Conservation (phyloP, 2,113 vertebrate genomes). For the Pedetes capensis region DNA sequence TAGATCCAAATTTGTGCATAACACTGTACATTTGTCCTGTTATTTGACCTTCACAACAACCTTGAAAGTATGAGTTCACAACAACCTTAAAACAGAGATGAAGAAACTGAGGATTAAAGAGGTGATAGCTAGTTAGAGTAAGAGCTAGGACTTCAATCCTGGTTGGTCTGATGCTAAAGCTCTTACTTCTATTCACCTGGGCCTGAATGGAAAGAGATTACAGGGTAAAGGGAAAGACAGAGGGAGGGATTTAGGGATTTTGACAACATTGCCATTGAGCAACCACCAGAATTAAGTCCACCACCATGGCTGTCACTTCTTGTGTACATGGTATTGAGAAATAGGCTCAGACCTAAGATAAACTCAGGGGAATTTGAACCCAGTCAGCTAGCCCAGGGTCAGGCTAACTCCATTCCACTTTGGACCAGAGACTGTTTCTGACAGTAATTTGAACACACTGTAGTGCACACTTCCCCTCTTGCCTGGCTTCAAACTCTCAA, state of each 20-base stretch:
- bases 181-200: not conserved
- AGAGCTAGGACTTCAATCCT: not conserved
- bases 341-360: slow-evolving; percentile 49
- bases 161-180: not conserved
- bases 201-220: not conserved
- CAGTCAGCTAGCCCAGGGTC: not conserved
- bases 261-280: slow-evolving; percentile 50
- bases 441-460: not conserved
- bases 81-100: not conserved
- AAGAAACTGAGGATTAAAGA: slow-evolving; percentile 3
- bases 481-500: not conserved
- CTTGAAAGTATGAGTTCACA: not conserved
- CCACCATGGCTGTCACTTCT: not conserved
- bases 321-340: slow-evolving; percentile 48
- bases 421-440: not conserved
- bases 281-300: slow-evolving; percentile 55
- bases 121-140: not conserved
- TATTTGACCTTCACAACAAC: not conserved
- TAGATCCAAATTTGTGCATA: not conserved
- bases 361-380: slow-evolving; percentile 52
- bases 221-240: not conserved
- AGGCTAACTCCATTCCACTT: not conserved
- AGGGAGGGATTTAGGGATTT: not conserved
- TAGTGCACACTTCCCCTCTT: not conserved
- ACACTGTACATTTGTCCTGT: not conserved